phyloP scores from a whole-genome alignment of 1,140 invertebrate species.

The Meloidogyne floridensis region DNA sequence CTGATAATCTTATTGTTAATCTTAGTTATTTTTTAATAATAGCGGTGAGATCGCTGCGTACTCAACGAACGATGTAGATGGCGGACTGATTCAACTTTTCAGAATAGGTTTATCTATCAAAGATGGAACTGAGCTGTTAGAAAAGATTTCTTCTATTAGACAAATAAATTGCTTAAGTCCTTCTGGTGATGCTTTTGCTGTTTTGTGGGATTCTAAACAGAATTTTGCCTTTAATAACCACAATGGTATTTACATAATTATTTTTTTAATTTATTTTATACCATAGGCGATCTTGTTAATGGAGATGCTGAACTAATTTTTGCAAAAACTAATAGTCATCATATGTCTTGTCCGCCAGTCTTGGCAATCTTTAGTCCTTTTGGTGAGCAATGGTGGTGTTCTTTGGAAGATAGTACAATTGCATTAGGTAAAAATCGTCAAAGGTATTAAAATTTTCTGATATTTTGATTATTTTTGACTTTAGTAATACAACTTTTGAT shows the following conservation, averaged over 20 bases:
- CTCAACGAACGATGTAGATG: constrained; percentile 61
- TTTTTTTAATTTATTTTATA: no score
- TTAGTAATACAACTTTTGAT: neutral
- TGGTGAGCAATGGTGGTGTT: constrained; percentile 64
- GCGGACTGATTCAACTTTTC: constrained; percentile 58
- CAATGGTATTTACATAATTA: neutral
- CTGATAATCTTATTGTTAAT: no score
- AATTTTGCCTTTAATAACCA: neutral
- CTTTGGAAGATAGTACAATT: constrained; percentile 50
- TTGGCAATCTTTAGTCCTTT: constrained; percentile 62
- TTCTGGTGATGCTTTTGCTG: constrained; percentile 58
- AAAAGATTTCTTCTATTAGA: constrained; percentile 41
- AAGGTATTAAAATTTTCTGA: neutral
- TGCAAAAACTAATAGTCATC: neutral
- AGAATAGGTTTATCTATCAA: constrained; percentile 51
- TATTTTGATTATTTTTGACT: neutral
- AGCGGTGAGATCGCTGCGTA: constrained; percentile 62
- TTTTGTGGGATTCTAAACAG: constrained; percentile 51
- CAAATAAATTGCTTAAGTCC: constrained; percentile 54
- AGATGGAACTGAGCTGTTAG: constrained; percentile 57
- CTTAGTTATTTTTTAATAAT: constrained; percentile 8
- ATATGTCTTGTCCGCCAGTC: constrained; percentile 51
- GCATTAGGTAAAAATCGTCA: neutral
- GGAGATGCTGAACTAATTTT: neutral
- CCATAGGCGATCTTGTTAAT: neutral